Conservation (phyloP, 2,888 invertebrate genomes). For the Drosophila kokeensis region DNA sequence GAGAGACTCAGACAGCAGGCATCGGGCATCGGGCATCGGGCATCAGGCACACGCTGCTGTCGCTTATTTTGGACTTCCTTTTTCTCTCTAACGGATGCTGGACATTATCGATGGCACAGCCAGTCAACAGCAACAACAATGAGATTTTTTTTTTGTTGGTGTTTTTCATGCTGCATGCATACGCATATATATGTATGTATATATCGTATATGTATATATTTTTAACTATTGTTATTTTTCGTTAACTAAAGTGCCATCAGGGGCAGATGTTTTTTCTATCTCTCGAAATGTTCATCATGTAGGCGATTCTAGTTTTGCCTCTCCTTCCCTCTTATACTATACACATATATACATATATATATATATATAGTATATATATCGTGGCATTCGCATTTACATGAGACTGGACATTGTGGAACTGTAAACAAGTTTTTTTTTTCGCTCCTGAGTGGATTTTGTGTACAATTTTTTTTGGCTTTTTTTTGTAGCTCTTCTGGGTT, state of each 20-base stretch:
- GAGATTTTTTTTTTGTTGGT: slow-evolving; percentile 35
- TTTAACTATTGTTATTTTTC: slow-evolving; percentile 80
- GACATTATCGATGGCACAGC: slow-evolving; percentile 77
- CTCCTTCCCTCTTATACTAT: slow-evolving; percentile 23
- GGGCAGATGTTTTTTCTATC: slow-evolving; percentile 82
- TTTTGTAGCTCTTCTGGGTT: slow-evolving; percentile 26
- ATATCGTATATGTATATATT: slow-evolving; percentile 62
- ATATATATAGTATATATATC: neutral
- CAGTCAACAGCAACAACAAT: slow-evolving; percentile 42
- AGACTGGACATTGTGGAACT: slow-evolving; percentile 51
- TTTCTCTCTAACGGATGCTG: slow-evolving; percentile 78
- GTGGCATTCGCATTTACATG: slow-evolving; percentile 38
- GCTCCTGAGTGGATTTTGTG: slow-evolving; percentile 18
- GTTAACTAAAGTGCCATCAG: slow-evolving; percentile 83
- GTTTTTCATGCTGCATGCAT: slow-evolving; percentile 56
- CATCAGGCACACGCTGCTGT: slow-evolving; percentile 69
- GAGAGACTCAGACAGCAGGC: slow-evolving; percentile 6
- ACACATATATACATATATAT: neutral
- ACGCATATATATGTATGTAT: slow-evolving; percentile 27
- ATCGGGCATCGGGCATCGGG: slow-evolving; percentile 14
- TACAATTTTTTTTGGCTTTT: slow-evolving; percentile 28
- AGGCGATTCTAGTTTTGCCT: slow-evolving; percentile 51
- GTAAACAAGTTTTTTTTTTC: slow-evolving; percentile 44
- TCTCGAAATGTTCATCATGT: slow-evolving; percentile 44
- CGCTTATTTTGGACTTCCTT: slow-evolving; percentile 75